Conservation (phyloP, 2,797 vertebrate genomes). For the Mormyrops boulengeri region DNA sequence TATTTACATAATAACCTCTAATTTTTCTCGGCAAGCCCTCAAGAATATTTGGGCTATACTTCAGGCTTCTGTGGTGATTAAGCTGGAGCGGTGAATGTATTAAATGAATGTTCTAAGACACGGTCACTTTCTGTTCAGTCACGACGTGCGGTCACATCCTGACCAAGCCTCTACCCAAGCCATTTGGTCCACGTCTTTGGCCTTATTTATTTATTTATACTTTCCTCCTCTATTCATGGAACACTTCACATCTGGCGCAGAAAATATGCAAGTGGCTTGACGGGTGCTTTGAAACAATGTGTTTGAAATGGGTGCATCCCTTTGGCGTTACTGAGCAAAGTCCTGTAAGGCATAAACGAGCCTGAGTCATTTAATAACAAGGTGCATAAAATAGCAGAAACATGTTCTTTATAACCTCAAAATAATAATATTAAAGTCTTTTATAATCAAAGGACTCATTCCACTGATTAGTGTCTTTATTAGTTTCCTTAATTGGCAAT, state of each 20-base stretch:
- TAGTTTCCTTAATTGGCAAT: not conserved
- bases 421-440: not conserved
- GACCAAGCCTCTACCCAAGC: not conserved
- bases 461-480: not conserved
- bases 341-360: not conserved
- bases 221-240: not conserved
- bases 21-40: not conserved
- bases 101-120: not conserved
- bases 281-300: not conserved
- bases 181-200: not conserved
- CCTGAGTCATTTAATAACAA: not conserved
- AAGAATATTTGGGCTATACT: not conserved
- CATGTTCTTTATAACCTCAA: not conserved
- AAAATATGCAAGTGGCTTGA: not conserved
- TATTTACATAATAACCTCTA: constrained; percentile 11
- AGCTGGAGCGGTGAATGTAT: not conserved
- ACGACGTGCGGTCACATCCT: not conserved
- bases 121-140: not conserved
- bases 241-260: not conserved
- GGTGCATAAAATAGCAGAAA: not conserved
- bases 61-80: not conserved
- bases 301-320: not conserved
- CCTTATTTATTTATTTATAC: not conserved
- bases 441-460: not conserved
- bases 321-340: not conserved